Percentiles rank a stretch among this genome's conserved stretches.
Evolutionary conservation across 2,113 vertebrate species (phyloP).

Genomic region (Accipiter cooperii): DNA sequence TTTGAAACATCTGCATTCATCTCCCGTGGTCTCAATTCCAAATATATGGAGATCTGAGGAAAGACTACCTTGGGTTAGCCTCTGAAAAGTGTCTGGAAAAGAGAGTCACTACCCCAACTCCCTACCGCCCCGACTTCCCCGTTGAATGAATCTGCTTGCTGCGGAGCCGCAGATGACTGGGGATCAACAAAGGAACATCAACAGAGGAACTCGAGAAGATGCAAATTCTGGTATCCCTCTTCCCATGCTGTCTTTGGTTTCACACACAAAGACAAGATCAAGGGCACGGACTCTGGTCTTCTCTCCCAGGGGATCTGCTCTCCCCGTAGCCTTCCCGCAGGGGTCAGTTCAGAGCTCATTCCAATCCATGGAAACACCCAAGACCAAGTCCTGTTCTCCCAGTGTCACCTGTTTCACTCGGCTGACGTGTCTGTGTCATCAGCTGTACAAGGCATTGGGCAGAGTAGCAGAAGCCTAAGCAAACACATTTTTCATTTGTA

Average conservation of each 20-base stretch:
- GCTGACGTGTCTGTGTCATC: background rate
- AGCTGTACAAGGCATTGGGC: background rate
- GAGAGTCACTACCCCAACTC: fast-evolving
- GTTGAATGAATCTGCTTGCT: background rate
- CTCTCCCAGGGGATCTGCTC: background rate
- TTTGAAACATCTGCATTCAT: background rate
- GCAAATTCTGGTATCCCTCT: background rate
- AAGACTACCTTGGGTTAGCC: background rate
- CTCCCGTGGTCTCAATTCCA: background rate
- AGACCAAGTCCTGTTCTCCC: background rate
- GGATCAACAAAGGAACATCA: background rate
- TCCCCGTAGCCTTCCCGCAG: background rate
- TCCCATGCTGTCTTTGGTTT: fast-evolving
- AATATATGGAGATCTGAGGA: background rate
- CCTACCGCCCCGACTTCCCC: background rate
- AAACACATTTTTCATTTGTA: background rate
- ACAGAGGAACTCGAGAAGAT: background rate
- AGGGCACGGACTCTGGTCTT: background rate
- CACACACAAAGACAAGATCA: background rate
- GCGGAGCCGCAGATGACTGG: background rate
- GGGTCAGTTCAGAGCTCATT: background rate
- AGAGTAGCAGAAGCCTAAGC: background rate
- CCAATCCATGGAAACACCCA: fast-evolving
- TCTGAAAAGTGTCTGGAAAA: background rate
- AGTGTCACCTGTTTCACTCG: fast-evolving